Percentiles rank a stretch among this genome's conserved stretches.
Evolutionary conservation across 2,888 invertebrate species (phyloP).

Genomic region (Orchestes rusci): DNA sequence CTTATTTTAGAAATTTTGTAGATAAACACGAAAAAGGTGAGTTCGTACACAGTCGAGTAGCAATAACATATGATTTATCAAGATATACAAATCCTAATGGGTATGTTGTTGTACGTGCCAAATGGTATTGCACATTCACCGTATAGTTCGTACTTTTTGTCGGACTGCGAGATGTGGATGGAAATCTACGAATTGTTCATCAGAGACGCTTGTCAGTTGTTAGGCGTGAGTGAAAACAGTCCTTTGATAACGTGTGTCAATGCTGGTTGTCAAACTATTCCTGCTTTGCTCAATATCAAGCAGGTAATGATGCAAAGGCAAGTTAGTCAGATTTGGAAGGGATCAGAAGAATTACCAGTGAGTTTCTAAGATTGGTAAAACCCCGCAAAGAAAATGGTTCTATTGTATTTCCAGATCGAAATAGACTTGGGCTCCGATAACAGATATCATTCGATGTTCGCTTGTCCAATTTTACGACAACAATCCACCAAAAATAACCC

Average conservation of each 20-base stretch:
- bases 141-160: slow-evolving; percentile 59
- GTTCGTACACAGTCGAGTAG: not conserved
- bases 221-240: slow-evolving; percentile 84
- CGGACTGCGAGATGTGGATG: slow-evolving; percentile 67
- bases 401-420: slow-evolving; percentile 67
- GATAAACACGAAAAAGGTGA: slow-evolving; percentile 66
- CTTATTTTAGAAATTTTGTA: slow-evolving; percentile 76
- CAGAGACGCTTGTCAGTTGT: slow-evolving; percentile 83
- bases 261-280: slow-evolving; percentile 89
- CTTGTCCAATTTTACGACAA: slow-evolving; percentile 95
- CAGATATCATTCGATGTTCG: slow-evolving; percentile 96
- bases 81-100: slow-evolving; percentile 83
- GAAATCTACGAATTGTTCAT: slow-evolving; percentile 87
- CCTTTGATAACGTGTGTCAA: slow-evolving; percentile 87
- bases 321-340: slow-evolving; percentile 91
- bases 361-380: slow-evolving; percentile 25
- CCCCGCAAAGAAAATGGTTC: not conserved
- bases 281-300: slow-evolving; percentile 89
- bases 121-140: slow-evolving; percentile 74
- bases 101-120: slow-evolving; percentile 70
- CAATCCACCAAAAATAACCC: slow-evolving; percentile 95
- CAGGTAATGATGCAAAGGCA: slow-evolving; percentile 84
- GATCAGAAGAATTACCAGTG: slow-evolving; percentile 92
- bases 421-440: slow-evolving; percentile 87
- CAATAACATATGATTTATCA: slow-evolving; percentile 27